Base-by-base conservation (phyloP, 2,888 invertebrate species). In the Acanthosepion lycidas region DNA sequence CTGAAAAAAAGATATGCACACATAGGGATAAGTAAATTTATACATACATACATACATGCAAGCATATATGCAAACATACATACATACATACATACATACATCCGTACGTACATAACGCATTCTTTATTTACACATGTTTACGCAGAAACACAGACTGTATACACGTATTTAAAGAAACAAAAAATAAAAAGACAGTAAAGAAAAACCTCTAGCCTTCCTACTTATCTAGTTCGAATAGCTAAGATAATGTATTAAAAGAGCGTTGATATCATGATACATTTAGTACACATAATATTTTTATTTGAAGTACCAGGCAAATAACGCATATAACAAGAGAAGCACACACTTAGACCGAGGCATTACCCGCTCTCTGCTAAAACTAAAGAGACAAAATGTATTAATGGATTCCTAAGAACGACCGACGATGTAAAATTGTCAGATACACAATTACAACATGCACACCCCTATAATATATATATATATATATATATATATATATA, bases 211-310 rank as follows among this genome's bases (percentile, higher is more conserved):
- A 78, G 23, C 78, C 78, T n/a, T 33, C n/a, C 9, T 78, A 78
- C 78, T 78, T 78, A 78, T 78, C 78, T 78, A n/a, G 78, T 78
- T 78, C 78, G 78, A 78, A 78, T 78, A n/a, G n/a, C 78, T 78
- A 78, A 78, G 78, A 33, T 78, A 78, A 78, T 78, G 78, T 33
- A 78, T 78, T n/a, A 78, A 78, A n/a, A 33, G n/a, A 33, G 78
- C 78, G 78, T 33, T 78, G 78, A 78, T 78, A 78, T 78, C 78
- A 78, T 78, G n/a, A 33, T n/a, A 78, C n/a, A 78, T 33, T n/a
- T 15, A 78, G 78, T 78, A 78, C 78, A n/a, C 78, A n/a, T 9
- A n/a, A n/a, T n/a, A 33, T n/a, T 78, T 78, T 33, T n/a, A 78
- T 78, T 78, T 78, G 78, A 78, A 78, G 78, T 78, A 78, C 33